A percentile compares a stretch with the other conserved stretches of the same genome.
Conservation (phyloP, 2,113 vertebrate species). For the Cinclus cinclus region DNA sequence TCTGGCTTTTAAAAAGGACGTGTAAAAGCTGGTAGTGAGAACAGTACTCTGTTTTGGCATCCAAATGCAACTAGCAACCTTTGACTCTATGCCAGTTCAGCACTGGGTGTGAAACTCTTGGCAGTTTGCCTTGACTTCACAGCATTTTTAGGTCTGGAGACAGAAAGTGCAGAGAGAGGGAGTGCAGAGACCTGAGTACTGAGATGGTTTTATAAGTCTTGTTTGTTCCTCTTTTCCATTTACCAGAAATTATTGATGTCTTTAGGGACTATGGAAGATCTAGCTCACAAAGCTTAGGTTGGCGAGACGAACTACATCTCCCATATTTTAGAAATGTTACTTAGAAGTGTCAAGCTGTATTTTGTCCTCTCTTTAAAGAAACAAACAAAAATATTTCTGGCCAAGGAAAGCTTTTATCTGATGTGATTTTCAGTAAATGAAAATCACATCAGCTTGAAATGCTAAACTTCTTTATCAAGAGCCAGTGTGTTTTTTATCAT, state of each 20-base stretch:
- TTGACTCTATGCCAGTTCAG: constrained; percentile 30
- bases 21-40: not conserved
- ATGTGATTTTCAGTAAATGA: not conserved
- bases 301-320: not conserved
- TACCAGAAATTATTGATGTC: not conserved
- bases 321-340: not conserved
- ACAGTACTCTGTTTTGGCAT: not conserved
- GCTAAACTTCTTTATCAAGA: not conserved
- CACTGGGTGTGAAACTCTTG: constrained; percentile 16
- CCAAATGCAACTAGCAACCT: not conserved
- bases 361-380: not conserved
- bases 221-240: not conserved
- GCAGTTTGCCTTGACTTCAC: not conserved
- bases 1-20: not conserved
- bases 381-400: not conserved
- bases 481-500: not conserved
- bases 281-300: fast-evolving
- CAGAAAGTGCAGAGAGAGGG: not conserved
- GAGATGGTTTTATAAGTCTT: not conserved
- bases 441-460: not conserved
- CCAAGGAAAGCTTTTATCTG: not conserved
- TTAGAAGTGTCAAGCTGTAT: not conserved
- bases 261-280: not conserved
- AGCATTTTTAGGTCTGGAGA: constrained; percentile 1
- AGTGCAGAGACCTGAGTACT: not conserved